These are phyloP conservation scores for Scaptomyza polygonia DNA, from an alignment of 2,888 invertebrate genomes.

Conservation along the genomic window DNA sequence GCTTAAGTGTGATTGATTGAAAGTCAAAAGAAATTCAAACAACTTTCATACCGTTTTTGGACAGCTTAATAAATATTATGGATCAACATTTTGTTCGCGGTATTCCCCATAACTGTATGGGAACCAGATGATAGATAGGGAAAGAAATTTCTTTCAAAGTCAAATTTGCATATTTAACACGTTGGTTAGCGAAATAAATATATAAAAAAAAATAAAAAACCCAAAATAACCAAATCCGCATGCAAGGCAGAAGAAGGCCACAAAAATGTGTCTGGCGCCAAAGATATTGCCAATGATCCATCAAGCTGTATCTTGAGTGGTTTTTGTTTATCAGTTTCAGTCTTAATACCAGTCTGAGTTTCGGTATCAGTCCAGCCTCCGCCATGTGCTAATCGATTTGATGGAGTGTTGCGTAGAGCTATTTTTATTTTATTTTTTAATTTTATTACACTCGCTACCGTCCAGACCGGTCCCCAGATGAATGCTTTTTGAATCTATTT, in stretches of 20 bases:
- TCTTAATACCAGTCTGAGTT: conserved; percentile 5
- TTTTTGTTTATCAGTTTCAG: conserved; percentile 47
- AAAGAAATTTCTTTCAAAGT: conserved; percentile 50
- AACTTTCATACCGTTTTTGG: neutral
- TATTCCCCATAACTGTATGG: conserved; percentile 59
- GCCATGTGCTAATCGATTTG: conserved; percentile 65
- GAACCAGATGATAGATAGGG: conserved; percentile 27
- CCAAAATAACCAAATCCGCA: conserved; percentile 63
- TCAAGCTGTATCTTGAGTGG: conserved; percentile 56
- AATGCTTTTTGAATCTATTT: conserved; percentile 57
- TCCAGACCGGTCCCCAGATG: conserved; percentile 62
- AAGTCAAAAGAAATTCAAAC: neutral
- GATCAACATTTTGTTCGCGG: conserved; percentile 31
- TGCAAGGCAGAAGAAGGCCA: conserved; percentile 30
- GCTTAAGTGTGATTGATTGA: neutral
- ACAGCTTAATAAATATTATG: conserved; percentile 4
- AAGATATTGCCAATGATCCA: conserved; percentile 75
- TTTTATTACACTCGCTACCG: conserved; percentile 73
- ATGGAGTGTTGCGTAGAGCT: conserved; percentile 55
- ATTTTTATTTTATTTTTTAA: neutral
- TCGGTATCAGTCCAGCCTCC: conserved; percentile 31
- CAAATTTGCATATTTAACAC: conserved; percentile 72
- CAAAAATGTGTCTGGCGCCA: conserved; percentile 67
- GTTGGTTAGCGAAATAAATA: conserved; percentile 10
- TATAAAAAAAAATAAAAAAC: conserved; percentile 27